Evolutionary conservation across 2,797 vertebrate genomes (phyloP), one percentile per base, ranked within the genome.

Genomic region (Trachops cirrhosus): DNA sequence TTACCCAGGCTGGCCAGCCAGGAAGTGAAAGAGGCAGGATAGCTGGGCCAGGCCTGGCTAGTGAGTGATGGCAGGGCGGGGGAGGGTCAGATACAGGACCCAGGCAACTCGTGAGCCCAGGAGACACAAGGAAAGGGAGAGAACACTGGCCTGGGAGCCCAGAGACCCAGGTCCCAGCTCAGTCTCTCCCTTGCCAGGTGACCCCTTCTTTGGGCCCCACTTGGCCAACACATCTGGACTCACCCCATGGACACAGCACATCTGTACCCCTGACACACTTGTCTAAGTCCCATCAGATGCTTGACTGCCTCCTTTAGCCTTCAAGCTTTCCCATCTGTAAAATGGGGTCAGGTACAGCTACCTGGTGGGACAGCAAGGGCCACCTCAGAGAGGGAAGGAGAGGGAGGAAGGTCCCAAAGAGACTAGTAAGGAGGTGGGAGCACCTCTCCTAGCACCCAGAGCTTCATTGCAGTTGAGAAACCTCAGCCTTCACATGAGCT

Each of bases 11-110:
- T 44, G 37, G 68, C 62, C 88, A 71, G 78, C 24, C 73, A 92
- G 86, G 41, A 95, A 92, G 88, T 59, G 54, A 64, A 95, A 87
- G 48, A 89, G 22, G 8, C 86, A 75, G 83, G 34, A 68, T 8
- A 39, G 67, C 80, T 50, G 67, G 78, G 50, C 67, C 79, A 79
- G 68, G 91, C 46, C 52, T 24, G 39, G 19, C 85, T 71, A 50
- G 52, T 46, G 67, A 44, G 7, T 29, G 34, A 41, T 34, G 46
- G 73, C 7, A n/a, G 22, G 37, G 78, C 22, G 16, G 32, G 5
- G 26, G 15, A 16, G 14, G 5, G 12, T n/a, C 50, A 22, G 50
- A 59, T 50, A n/a, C n/a, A 79, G 46, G 62, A 22, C 77, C 86
- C 50, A 19, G 79, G 52, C 52, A 93, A 41, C 46, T 34, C 54